Evolutionary conservation across 2,797 vertebrate species (phyloP).

Genomic region (Fratercula arctica): DNA sequence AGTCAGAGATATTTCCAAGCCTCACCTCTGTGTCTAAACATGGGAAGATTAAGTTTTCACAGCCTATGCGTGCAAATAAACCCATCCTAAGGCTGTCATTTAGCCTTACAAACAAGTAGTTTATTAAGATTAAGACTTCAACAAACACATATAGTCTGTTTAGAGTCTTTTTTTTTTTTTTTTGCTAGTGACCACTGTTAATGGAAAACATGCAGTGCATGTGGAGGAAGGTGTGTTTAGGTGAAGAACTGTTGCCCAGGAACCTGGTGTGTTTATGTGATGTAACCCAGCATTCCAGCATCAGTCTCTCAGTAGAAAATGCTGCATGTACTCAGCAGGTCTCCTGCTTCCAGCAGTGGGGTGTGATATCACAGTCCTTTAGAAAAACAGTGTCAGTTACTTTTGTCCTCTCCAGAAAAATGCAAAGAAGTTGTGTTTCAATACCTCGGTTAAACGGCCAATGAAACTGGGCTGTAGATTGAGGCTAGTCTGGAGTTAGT

Average conservation of each 20-base stretch:
- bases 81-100: neutral
- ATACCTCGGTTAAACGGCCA: neutral
- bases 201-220: neutral
- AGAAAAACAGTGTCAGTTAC: neutral
- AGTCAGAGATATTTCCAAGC: neutral
- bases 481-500: neutral
- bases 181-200: neutral
- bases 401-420: neutral
- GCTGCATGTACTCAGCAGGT: neutral
- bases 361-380: neutral
- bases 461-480: neutral
- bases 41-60: neutral
- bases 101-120: neutral
- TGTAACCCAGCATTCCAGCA: rapidly evolving
- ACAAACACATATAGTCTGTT: neutral
- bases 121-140: neutral
- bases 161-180: neutral
- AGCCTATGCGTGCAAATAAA: neutral
- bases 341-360: neutral
- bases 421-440: neutral
- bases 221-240: neutral
- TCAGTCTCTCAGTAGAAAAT: neutral
- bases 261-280: neutral
- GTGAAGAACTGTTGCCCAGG: neutral
- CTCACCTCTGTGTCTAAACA: neutral